Evolutionary conservation across 2,113 vertebrate genomes (phyloP).

Genomic region (Xenotilapia caudafasciata): DNA sequence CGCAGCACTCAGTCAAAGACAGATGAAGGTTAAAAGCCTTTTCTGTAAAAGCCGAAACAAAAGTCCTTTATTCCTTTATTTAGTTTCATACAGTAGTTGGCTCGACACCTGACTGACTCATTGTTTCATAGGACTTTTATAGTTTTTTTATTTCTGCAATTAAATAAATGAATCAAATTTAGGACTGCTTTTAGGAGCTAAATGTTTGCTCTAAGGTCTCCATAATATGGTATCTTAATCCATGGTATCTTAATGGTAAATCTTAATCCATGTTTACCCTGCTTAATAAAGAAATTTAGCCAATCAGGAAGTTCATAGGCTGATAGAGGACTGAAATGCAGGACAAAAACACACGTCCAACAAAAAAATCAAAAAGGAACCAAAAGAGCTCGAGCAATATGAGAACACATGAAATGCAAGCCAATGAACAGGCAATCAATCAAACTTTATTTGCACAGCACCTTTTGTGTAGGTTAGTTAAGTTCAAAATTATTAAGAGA

Average conservation of each 20-base stretch:
- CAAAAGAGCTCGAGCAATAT: fast-evolving
- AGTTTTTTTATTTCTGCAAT: background rate
- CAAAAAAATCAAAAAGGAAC: background rate
- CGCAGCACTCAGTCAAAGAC: background rate
- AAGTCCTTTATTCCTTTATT: background rate
- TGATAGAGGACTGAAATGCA: background rate
- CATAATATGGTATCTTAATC: background rate
- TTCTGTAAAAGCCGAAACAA: background rate
- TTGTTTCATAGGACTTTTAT: background rate
- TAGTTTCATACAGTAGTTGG: background rate
- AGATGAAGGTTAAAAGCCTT: background rate
- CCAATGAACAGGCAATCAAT: background rate
- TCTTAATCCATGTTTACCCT: background rate
- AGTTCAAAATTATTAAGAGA: background rate
- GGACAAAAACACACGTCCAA: background rate
- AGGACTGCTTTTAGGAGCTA: background rate
- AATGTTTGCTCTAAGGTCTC: background rate
- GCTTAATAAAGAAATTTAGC: background rate
- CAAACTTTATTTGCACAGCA: background rate
- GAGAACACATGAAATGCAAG: background rate
- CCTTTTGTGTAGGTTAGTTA: background rate
- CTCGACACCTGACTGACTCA: background rate
- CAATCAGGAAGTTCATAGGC: background rate
- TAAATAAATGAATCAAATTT: background rate
- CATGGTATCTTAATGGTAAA: too few species aligned